A percentile compares a stretch with the other conserved stretches of the same genome.
Evolutionary conservation across 2,888 invertebrate species (phyloP).

Genomic region (Tridacna crocea): DNA sequence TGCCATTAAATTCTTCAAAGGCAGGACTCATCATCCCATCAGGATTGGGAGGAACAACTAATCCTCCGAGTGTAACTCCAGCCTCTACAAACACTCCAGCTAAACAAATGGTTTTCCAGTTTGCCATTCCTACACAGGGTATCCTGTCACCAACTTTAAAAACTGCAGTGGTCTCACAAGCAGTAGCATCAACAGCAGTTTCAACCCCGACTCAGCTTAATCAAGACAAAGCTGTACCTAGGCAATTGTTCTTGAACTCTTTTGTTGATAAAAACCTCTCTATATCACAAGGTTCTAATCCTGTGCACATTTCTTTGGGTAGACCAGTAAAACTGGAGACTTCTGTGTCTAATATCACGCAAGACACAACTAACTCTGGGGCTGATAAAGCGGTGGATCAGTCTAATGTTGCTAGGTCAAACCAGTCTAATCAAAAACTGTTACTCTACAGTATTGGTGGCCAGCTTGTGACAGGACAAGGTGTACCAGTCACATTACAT

Average conservation of each 20-base stretch:
- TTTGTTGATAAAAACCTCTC: neutral
- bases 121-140: constrained; percentile 18
- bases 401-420: constrained; percentile 2
- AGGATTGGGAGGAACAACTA: neutral
- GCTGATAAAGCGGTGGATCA: constrained; percentile 1
- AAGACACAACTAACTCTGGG: neutral
- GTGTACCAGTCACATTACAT: constrained; percentile 75
- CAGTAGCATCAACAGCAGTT: neutral
- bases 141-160: constrained; percentile 3
- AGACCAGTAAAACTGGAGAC: neutral
- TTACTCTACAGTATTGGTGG: constrained; percentile 76
- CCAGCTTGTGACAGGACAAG: constrained; percentile 78
- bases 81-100: neutral
- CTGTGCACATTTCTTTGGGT: neutral
- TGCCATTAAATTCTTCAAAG: neutral
- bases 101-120: constrained; percentile 29
- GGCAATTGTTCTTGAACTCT: neutral
- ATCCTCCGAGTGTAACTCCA: neutral
- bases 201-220: neutral
- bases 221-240: neutral
- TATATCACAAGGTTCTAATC: neutral
- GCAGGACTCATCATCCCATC: neutral
- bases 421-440: constrained; percentile 58
- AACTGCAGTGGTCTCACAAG: neutral
- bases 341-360: neutral